Percentiles rank a stretch among this genome's conserved stretches.
Evolutionary conservation across 2,797 vertebrate genomes (phyloP).

Genomic region (Falco novaeseelandiae): DNA sequence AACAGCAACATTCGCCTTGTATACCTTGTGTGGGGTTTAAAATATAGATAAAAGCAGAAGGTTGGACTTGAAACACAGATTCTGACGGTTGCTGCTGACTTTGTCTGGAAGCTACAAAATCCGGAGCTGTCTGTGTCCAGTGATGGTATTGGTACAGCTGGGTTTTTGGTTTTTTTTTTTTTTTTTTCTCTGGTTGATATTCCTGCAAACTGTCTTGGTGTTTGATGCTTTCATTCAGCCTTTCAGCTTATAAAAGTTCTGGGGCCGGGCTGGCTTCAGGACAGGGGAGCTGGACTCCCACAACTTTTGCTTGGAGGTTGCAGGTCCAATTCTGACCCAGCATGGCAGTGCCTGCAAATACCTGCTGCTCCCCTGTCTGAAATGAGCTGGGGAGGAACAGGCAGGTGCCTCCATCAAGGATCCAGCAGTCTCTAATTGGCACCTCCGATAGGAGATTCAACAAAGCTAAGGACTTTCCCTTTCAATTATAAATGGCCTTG

Average conservation of each 20-base stretch:
- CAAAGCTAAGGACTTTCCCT: conserved; percentile 22
- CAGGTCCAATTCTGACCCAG: background rate
- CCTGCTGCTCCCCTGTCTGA: background rate
- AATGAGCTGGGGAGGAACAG: accelerated
- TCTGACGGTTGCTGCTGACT: conserved; percentile 72
- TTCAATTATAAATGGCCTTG: conserved; percentile 44
- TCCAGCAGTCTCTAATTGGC: conserved; percentile 34
- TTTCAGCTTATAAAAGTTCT: conserved; percentile 49
- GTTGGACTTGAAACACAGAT: conserved; percentile 87
- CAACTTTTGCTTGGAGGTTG: background rate
- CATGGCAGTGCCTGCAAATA: background rate
- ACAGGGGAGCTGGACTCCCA: background rate
- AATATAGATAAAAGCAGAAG: conserved; percentile 99
- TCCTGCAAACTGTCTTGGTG: background rate
- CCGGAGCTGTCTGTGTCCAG: conserved; percentile 41
- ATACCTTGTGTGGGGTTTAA: conserved; percentile 97
- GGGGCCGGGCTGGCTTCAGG: conserved; percentile 2
- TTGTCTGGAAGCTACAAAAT: conserved; percentile 76
- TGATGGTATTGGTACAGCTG: background rate
- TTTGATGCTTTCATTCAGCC: conserved; percentile 54
- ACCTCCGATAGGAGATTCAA: background rate
- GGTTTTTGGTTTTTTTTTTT: background rate
- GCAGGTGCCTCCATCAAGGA: background rate
- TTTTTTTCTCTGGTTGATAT: background rate
- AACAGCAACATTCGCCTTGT: conserved; percentile 89